Evolutionary conservation across 2,888 invertebrate species (phyloP).

Genomic region (Julus scandinavius): DNA sequence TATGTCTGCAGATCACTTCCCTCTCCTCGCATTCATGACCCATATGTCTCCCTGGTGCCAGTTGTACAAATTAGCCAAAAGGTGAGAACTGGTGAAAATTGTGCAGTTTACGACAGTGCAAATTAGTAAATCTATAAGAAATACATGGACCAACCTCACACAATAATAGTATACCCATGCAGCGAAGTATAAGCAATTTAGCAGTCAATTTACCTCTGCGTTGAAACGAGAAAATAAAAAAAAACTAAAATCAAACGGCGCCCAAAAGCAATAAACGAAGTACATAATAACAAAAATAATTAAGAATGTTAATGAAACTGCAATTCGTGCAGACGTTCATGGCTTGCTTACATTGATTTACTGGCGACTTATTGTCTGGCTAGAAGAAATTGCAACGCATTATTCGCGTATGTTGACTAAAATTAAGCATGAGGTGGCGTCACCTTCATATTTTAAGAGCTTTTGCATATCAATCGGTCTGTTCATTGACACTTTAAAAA

Average conservation of each 20-base stretch:
- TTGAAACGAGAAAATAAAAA: neutral
- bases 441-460: neutral
- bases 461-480: slow-evolving; percentile 18
- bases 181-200: neutral
- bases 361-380: slow-evolving; percentile 33
- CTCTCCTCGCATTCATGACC: slow-evolving; percentile 34
- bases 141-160: neutral
- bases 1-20: slow-evolving; percentile 40
- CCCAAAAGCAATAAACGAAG: slow-evolving; percentile 34
- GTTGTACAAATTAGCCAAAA: slow-evolving; percentile 23
- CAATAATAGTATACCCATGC: neutral
- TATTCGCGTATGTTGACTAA: neutral
- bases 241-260: slow-evolving; percentile 17
- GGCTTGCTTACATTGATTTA: neutral
- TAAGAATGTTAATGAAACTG: slow-evolving; percentile 38
- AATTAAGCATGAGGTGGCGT: neutral
- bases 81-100: slow-evolving; percentile 9
- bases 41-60: slow-evolving; percentile 24
- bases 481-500: slow-evolving; percentile 15
- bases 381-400: neutral
- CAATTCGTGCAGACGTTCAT: neutral
- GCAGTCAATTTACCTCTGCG: neutral
- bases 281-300: slow-evolving; percentile 28
- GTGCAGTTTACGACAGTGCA: slow-evolving; percentile 28
- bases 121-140: slow-evolving; percentile 33